Evolutionary conservation across 2,888 invertebrate genomes (phyloP).

Genomic region (Cephus runcator): DNA sequence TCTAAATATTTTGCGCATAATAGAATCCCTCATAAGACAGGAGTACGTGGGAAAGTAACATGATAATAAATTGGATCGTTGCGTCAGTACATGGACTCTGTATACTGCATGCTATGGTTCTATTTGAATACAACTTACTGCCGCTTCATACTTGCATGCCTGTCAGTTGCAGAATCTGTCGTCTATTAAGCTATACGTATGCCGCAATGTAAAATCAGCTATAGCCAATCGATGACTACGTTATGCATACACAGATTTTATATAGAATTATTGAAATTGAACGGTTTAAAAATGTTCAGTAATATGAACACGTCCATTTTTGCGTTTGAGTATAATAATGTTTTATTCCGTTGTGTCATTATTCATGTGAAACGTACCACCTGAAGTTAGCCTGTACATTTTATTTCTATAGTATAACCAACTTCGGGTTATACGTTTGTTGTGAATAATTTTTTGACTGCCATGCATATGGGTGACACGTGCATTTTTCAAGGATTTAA

Average conservation of each 20-base stretch:
- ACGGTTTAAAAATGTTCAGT: neutral
- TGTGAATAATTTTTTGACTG: too few species aligned
- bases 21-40: constrained; percentile 27
- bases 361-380: too few species aligned
- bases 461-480: too few species aligned
- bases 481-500: too few species aligned
- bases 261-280: neutral
- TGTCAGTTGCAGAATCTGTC: neutral
- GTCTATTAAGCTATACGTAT: neutral
- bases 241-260: neutral
- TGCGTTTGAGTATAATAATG: too few species aligned
- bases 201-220: neutral
- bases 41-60: neutral
- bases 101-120: neutral
- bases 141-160: neutral
- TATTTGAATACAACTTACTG: neutral
- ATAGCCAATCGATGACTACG: neutral
- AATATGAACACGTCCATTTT: too few species aligned
- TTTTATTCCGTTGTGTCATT: too few species aligned
- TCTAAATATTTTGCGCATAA: constrained; percentile 37
- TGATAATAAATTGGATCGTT: neutral
- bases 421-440: too few species aligned
- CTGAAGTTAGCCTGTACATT: too few species aligned
- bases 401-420: too few species aligned
- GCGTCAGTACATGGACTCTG: neutral